A percentile compares a stretch with the other conserved stretches of the same genome.
phyloP scores from a whole-genome alignment of 2,888 invertebrate genomes.

The Sinopyrophorus schimmeli region DNA sequence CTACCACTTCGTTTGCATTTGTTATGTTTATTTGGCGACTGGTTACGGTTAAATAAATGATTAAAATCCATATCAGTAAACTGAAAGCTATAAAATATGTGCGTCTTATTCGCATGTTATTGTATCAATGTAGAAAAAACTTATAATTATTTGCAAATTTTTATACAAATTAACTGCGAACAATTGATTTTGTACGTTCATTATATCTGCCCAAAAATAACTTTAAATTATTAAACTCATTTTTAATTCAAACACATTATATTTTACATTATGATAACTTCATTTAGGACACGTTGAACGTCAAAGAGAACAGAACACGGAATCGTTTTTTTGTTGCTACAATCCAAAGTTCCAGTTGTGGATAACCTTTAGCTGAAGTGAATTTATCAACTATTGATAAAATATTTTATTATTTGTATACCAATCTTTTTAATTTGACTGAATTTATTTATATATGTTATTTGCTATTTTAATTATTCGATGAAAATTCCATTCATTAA shows the following conservation, averaged over 20 bases:
- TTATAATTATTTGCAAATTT: conserved; percentile 2
- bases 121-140: conserved; percentile 14
- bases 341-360: too few relatives aligned
- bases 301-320: conserved; percentile 1
- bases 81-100: conserved; percentile 54
- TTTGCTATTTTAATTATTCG: too few relatives aligned
- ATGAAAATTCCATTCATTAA: too few relatives aligned
- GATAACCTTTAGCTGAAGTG: too few relatives aligned
- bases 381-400: too few relatives aligned
- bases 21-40: conserved; percentile 54
- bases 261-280: conserved; percentile 18
- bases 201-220: conserved; percentile 8
- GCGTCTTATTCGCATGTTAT: conserved; percentile 47
- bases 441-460: too few relatives aligned
- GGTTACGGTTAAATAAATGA: conserved; percentile 60
- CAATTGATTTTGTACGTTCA: conserved; percentile 16
- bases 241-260: conserved; percentile 12
- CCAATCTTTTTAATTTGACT: too few relatives aligned
- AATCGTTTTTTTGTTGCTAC: background rate
- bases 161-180: background rate
- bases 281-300: conserved; percentile 14
- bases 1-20: conserved; percentile 39
- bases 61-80: conserved; percentile 57
- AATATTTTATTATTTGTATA: background rate
- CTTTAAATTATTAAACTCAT: conserved; percentile 11